A percentile compares a stretch with the other conserved stretches of the same genome.
Evolutionary conservation across 2,797 vertebrate genomes (phyloP).

Genomic region (Hippocampus kuda): DNA sequence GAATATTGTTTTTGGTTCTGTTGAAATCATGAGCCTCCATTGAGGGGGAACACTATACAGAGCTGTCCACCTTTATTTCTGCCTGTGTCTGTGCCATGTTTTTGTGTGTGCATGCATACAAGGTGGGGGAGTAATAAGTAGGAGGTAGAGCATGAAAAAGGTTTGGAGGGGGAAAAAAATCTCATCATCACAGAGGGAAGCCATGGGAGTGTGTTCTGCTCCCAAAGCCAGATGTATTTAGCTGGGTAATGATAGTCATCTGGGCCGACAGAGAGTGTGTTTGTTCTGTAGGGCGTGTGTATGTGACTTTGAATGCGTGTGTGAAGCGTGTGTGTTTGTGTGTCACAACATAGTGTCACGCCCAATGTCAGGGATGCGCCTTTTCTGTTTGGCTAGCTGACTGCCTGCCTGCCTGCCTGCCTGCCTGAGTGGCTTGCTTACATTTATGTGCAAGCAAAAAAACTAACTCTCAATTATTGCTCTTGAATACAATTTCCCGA

Average conservation of each 20-base stretch:
- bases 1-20: background rate
- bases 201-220: constrained; percentile 44
- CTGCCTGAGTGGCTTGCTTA: constrained; percentile 11
- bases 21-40: constrained; percentile 49
- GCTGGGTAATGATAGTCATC: constrained; percentile 68
- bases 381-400: constrained; percentile 52
- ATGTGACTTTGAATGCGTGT: constrained; percentile 8
- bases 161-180: constrained; percentile 39
- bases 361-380: constrained; percentile 38
- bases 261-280: constrained; percentile 39
- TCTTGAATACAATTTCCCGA: background rate
- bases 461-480: constrained; percentile 18
- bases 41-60: background rate
- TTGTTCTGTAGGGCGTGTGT: constrained; percentile 18
- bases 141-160: constrained; percentile 56
- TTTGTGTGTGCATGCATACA: constrained; percentile 28
- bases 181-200: constrained; percentile 48
- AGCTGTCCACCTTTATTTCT: constrained; percentile 1
- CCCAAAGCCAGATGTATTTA: constrained; percentile 65
- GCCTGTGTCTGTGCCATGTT: constrained; percentile 9
- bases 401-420: constrained; percentile 11
- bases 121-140: constrained; percentile 43
- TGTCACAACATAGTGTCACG: constrained; percentile 29
- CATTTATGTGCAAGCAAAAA: constrained; percentile 37
- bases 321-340: constrained; percentile 7